Evolutionary conservation across 2,797 vertebrate species (phyloP).

Genomic region (Phrynocephalus vlangalii): DNA sequence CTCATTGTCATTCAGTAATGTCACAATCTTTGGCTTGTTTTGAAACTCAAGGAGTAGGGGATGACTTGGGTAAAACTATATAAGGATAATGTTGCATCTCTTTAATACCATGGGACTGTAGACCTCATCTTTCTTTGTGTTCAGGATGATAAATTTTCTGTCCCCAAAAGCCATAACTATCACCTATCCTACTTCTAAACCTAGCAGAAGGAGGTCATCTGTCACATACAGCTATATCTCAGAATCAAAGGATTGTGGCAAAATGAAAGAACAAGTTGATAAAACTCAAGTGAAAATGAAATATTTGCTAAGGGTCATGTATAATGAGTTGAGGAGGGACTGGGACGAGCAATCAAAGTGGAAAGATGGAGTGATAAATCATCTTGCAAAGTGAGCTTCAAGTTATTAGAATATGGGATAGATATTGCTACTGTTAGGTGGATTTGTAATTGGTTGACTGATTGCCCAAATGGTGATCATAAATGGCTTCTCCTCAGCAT

Average conservation of each 20-base stretch:
- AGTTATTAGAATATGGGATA: background rate
- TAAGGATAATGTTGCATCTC: background rate
- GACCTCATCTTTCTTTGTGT: background rate
- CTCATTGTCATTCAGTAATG: conserved; percentile 27
- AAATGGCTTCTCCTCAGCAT: too few species aligned
- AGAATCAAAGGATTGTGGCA: background rate
- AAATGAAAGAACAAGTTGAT: background rate
- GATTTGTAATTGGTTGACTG: too few species aligned
- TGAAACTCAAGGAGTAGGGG: background rate
- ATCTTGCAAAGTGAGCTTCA: background rate
- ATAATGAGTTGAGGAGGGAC: background rate
- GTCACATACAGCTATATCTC: background rate
- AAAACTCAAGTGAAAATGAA: background rate
- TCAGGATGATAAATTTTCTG: background rate
- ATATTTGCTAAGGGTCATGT: background rate
- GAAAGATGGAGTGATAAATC: background rate
- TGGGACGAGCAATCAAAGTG: background rate
- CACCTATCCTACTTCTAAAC: background rate
- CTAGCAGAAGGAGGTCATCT: background rate
- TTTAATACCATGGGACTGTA: background rate
- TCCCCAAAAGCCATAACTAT: conserved; percentile 1
- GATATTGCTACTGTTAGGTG: too few species aligned
- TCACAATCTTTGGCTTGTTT: background rate
- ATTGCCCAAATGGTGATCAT: too few species aligned
- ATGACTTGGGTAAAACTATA: background rate